Percentiles rank a stretch among this genome's conserved stretches.
Evolutionary conservation across 2,888 invertebrate genomes (phyloP).

Genomic region (Tanypteryx hageni): DNA sequence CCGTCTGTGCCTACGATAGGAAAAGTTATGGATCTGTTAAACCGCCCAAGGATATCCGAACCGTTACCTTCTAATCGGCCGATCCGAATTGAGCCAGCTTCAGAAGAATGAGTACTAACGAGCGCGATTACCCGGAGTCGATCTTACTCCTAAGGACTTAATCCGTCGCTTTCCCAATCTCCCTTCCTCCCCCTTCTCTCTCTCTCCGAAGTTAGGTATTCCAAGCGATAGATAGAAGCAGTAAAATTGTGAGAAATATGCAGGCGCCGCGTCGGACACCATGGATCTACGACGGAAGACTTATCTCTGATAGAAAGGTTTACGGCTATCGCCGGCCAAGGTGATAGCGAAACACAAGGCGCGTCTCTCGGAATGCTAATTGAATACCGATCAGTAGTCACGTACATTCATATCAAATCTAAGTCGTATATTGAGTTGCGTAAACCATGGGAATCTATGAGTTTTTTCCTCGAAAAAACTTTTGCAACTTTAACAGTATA

Average conservation of each 20-base stretch:
- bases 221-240: background rate
- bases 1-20: background rate
- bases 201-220: slow-evolving; percentile 12
- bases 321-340: background rate
- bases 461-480: too few relatives aligned
- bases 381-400: background rate
- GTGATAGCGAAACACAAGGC: slow-evolving; percentile 13
- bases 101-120: slow-evolving; percentile 33
- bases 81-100: slow-evolving; percentile 35
- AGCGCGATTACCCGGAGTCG: slow-evolving; percentile 22
- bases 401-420: background rate
- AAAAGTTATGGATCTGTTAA: background rate
- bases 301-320: slow-evolving; percentile 4
- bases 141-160: slow-evolving; percentile 39
- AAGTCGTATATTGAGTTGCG: background rate
- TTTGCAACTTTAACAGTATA: too few relatives aligned
- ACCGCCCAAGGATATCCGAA: background rate
- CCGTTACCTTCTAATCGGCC: slow-evolving; percentile 1
- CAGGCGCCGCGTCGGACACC: background rate
- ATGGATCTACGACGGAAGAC: background rate
- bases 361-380: slow-evolving; percentile 3
- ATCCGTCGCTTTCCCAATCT: background rate
- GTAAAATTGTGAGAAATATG: slow-evolving; percentile 51
- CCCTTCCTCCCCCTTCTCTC: background rate
- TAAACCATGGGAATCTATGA: too few relatives aligned